Conservation (phyloP, 2,888 invertebrate genomes). For the Chalcosyrphus nemorum region DNA sequence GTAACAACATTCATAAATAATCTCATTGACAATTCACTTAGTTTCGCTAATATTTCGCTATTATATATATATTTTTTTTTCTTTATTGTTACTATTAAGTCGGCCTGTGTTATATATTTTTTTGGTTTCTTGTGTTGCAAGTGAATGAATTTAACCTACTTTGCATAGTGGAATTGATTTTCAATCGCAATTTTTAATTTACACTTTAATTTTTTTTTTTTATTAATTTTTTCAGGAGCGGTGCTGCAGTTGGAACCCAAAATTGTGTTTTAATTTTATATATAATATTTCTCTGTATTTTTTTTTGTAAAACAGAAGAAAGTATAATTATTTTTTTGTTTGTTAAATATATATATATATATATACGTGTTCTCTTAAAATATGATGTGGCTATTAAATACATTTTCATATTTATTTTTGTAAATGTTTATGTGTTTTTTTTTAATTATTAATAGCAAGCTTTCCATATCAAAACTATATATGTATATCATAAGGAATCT, state of each 20-base stretch:
- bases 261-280: conserved; percentile 36
- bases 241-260: conserved; percentile 61
- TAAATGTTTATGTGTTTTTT: conserved; percentile 65
- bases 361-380: conserved; percentile 69
- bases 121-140: conserved; percentile 54
- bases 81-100: conserved; percentile 30
- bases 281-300: conserved; percentile 21
- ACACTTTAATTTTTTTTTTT: conserved; percentile 21
- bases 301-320: conserved; percentile 25
- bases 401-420: conserved; percentile 39
- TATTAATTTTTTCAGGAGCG: conserved; percentile 53
- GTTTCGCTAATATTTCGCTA: conserved; percentile 47
- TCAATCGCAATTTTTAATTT: conserved; percentile 61
- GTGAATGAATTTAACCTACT: conserved; percentile 63
- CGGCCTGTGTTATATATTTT: conserved; percentile 25
- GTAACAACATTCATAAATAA: conserved; percentile 69
- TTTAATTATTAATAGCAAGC: conserved; percentile 65
- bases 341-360: conserved; percentile 26
- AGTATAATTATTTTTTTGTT: neutral
- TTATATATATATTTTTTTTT: conserved; percentile 33
- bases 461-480: conserved; percentile 73
- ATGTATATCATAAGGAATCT: conserved; percentile 73
- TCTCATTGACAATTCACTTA: conserved; percentile 66
- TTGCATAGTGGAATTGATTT: conserved; percentile 70
- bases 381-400: conserved; percentile 72